Conservation (phyloP, 2,888 invertebrate species). For the Dryadula phaetusa region DNA sequence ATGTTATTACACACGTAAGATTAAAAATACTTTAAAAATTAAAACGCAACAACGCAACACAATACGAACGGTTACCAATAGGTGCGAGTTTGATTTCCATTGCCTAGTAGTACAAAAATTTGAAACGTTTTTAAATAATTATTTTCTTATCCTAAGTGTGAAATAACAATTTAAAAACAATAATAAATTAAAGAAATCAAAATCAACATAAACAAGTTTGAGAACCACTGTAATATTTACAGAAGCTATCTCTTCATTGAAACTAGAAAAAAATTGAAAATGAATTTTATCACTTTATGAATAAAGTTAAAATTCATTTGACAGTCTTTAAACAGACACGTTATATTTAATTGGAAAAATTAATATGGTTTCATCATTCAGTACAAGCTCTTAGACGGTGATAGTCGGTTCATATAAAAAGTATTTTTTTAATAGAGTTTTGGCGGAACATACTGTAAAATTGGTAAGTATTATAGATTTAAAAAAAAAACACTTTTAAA, state of each 20-base stretch:
- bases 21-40: no score
- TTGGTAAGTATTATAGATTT: neutral
- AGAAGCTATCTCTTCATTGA: neutral
- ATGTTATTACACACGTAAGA: no score
- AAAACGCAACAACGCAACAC: no score
- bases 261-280: neutral
- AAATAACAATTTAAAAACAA: no score
- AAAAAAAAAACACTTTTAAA: no score
- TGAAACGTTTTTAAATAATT: no score
- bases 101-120: no score
- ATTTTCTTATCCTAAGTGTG: no score
- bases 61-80: no score
- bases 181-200: neutral
- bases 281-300: neutral
- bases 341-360: constrained; percentile 20
- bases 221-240: neutral
- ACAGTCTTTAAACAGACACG: neutral
- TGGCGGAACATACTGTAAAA: neutral
- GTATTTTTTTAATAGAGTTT: neutral
- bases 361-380: constrained; percentile 1
- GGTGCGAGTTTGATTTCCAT: no score
- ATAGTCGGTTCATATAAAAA: constrained; percentile 13
- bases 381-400: neutral
- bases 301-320: neutral
- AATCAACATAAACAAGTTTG: neutral